Conservation (phyloP, 1,140 invertebrate genomes). For the Plutomurus gul region DNA sequence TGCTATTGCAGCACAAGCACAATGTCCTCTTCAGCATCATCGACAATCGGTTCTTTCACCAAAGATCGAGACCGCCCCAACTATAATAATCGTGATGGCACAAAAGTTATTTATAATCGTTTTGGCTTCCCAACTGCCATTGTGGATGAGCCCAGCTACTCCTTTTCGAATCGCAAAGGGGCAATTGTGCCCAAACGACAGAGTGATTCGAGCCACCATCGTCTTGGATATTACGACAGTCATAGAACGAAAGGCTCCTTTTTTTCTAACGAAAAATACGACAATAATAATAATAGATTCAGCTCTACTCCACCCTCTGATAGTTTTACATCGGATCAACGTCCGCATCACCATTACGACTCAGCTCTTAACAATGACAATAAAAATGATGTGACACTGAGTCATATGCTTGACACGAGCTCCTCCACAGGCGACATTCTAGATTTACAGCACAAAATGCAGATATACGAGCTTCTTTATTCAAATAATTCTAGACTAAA, state of each 20-base stretch:
- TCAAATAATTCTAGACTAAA: conserved; percentile 46
- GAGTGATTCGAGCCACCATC: conserved; percentile 5
- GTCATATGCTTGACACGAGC: conserved; percentile 48
- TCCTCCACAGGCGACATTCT: conserved; percentile 5
- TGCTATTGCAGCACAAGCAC: conserved; percentile 1
- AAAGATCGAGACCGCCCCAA: neutral
- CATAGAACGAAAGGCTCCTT: conserved; percentile 4
- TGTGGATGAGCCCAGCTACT: conserved; percentile 14
- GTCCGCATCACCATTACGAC: neutral
- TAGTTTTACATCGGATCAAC: neutral
- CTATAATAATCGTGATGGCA: neutral
- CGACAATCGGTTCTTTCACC: neutral
- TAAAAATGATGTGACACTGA: conserved; percentile 32
- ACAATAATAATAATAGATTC: neutral
- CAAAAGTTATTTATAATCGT: conserved; percentile 43
- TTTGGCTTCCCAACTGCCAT: conserved; percentile 39
- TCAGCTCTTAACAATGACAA: conserved; percentile 5
- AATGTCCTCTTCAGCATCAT: conserved; percentile 12
- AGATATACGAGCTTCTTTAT: conserved; percentile 51
- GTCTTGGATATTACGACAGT: neutral
- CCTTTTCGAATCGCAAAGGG: conserved; percentile 32
- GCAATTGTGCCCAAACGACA: conserved; percentile 7
- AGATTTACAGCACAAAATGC: conserved; percentile 49
- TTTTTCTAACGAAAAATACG: conserved; percentile 1
- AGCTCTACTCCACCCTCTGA: neutral